phyloP scores from a whole-genome alignment of 2,888 invertebrate species.

The Mythimna impura region DNA sequence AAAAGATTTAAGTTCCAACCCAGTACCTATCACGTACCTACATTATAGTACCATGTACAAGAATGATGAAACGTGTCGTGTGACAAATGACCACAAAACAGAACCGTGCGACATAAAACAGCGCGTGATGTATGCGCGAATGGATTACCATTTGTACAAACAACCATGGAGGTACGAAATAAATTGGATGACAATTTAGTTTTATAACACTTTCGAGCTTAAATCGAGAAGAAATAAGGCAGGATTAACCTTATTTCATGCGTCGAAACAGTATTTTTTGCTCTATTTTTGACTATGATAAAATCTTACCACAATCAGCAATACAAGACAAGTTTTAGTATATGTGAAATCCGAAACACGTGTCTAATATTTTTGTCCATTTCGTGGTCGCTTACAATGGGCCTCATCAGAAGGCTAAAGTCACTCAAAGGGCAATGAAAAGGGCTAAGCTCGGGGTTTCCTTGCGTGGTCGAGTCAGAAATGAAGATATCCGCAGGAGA shows the following conservation, averaged over 20 bases:
- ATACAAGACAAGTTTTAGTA: too few species aligned
- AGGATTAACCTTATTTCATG: neutral
- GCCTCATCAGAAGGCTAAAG: too few species aligned
- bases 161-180: conserved; percentile 41
- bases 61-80: conserved; percentile 37
- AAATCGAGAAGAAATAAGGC: neutral
- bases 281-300: neutral
- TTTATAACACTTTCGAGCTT: neutral
- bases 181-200: conserved; percentile 1
- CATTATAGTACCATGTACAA: conserved; percentile 30
- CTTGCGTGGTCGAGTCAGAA: too few species aligned
- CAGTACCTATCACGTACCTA: neutral
- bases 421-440: too few species aligned
- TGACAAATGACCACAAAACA: conserved; percentile 59
- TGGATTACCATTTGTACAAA: conserved; percentile 56
- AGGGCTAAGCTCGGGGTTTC: too few species aligned
- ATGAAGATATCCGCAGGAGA: too few species aligned
- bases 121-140: conserved; percentile 55
- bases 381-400: too few species aligned
- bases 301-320: too few species aligned
- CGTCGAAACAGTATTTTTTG: neutral
- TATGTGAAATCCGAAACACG: too few species aligned
- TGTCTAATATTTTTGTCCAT: too few species aligned
- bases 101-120: conserved; percentile 50
- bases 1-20: neutral